Base-by-base conservation (phyloP, 2,113 vertebrate genomes). In the Petroica traversi region DNA sequence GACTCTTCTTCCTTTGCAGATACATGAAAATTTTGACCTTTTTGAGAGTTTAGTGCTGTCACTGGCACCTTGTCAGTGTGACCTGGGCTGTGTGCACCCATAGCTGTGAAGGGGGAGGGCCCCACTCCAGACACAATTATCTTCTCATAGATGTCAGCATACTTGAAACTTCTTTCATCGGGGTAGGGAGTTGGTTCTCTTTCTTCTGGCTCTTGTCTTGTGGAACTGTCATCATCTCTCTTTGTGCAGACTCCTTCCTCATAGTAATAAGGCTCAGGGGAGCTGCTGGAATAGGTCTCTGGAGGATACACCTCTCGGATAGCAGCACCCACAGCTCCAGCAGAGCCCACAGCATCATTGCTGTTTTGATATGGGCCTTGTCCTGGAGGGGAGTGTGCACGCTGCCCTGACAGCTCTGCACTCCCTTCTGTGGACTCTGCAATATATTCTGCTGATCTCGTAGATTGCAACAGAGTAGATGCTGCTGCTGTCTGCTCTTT, bases 171-270 rank as follows among this genome's bases (percentile, higher is more conserved):
- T 83, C 99, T 99, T 49, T 99, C 98, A 4, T 98, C 98, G 3
- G 99, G 99, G 40, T 99, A 99, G 14, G 99, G 99, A 2, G 99
- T 99, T 97, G 99, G 98, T 94, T 99, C 99, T 82, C 99, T 98
- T 75, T 98, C 98, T 87, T 99, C 99, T 33, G 98, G 96, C 71
- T 98, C 98, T 6, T 94, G 82, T 91, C 98, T 95, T 79, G 98
- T 78, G 9, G 98, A 95, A 79, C 19, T 88, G 94, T 86, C 96
- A 96, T 96, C 95, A 88, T 55, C 76, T 77, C 91, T 85, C 26
- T 80, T 31, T 28, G 97, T 98, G 93, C 93, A 97, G 59, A 82
- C 22, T n/a, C 69, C 84, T 23, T 87, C 91, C 67, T 98, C 97
- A 48, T 59, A 77, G 52, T 77, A 82, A 28, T 63, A 90, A 43